Conservation (phyloP, 2,797 vertebrate species). For the Anabas testudineus region DNA sequence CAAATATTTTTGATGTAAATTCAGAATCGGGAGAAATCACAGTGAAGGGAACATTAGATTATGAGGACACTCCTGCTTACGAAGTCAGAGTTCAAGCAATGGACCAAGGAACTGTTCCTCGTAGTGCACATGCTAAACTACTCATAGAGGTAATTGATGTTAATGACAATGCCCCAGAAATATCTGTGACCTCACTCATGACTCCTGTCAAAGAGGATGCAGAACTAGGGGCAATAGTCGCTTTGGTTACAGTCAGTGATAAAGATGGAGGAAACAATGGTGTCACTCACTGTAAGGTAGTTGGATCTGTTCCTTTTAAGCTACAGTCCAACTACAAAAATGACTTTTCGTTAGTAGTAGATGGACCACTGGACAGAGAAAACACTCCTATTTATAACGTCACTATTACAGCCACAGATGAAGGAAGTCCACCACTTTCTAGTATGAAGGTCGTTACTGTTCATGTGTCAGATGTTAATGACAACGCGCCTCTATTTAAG, state of each 20-base stretch:
- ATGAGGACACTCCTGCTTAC: slow-evolving; percentile 71
- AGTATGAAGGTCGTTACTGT: slow-evolving; percentile 61
- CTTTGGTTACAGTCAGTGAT: slow-evolving; percentile 76
- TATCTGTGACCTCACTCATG: slow-evolving; percentile 72
- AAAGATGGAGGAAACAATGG: slow-evolving; percentile 78
- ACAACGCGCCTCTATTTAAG: slow-evolving; percentile 83
- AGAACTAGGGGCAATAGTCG: slow-evolving; percentile 71
- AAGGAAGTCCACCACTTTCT: slow-evolving; percentile 69
- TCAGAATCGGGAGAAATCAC: slow-evolving; percentile 76
- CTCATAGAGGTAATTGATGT: slow-evolving; percentile 78
- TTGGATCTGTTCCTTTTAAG: slow-evolving; percentile 57
- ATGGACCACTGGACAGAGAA: slow-evolving; percentile 68
- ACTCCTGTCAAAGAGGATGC: slow-evolving; percentile 77
- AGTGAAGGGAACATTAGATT: slow-evolving; percentile 71
- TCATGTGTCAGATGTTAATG: slow-evolving; percentile 83
- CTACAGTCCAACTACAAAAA: slow-evolving; percentile 75
- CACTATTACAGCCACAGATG: slow-evolving; percentile 63
- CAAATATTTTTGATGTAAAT: slow-evolving; percentile 63
- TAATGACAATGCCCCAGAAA: slow-evolving; percentile 82
- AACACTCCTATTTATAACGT: slow-evolving; percentile 48
- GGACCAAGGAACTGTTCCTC: slow-evolving; percentile 72
- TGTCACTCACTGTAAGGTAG: slow-evolving; percentile 59
- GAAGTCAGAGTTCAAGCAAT: slow-evolving; percentile 77
- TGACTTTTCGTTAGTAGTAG: slow-evolving; percentile 69
- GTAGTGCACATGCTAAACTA: slow-evolving; percentile 73